phyloP scores from a whole-genome alignment of 2,113 vertebrate species.

The Peromyscus maniculatus region DNA sequence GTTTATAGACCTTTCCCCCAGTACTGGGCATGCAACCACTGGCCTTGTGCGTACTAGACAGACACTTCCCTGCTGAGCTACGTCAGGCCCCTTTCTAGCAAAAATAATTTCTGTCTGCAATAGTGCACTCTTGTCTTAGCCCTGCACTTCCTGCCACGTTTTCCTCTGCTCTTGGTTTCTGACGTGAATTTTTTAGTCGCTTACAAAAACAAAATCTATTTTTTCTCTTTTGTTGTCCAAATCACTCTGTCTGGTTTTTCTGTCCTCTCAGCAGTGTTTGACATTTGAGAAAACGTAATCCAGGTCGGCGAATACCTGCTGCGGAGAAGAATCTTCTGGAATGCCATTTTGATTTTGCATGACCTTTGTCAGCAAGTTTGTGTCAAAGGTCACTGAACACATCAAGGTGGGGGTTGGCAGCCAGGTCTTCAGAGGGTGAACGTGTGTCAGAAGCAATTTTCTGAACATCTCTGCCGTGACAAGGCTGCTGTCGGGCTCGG shows the following conservation, averaged over 20 bases:
- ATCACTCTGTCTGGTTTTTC: slow-evolving; percentile 83
- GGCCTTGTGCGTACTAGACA: background rate
- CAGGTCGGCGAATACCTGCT: slow-evolving; percentile 85
- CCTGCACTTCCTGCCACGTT: slow-evolving; percentile 60
- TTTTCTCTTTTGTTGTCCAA: slow-evolving; percentile 64
- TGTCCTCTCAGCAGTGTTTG: slow-evolving; percentile 74
- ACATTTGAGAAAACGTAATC: slow-evolving; percentile 84
- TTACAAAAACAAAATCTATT: slow-evolving; percentile 33
- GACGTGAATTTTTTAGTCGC: slow-evolving; percentile 84
- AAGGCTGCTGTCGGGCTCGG: background rate
- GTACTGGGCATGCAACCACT: background rate
- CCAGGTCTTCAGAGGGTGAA: slow-evolving; percentile 51
- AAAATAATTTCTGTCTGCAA: background rate
- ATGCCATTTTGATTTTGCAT: slow-evolving; percentile 84
- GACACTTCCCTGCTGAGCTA: background rate
- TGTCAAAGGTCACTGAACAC: slow-evolving; percentile 71
- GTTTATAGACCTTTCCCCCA: background rate
- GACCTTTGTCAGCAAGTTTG: slow-evolving; percentile 73
- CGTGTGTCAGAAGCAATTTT: slow-evolving; percentile 69
- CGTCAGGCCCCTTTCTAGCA: background rate
- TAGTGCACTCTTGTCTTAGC: slow-evolving; percentile 60
- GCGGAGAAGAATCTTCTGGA: slow-evolving; percentile 84
- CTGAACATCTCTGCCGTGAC: background rate
- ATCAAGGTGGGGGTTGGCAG: slow-evolving; percentile 4
- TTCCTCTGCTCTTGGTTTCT: slow-evolving; percentile 81